Evolutionary conservation across 2,888 invertebrate species (phyloP), one percentile per base, ranked within the genome.

Genomic region (Aethes cnicana): DNA sequence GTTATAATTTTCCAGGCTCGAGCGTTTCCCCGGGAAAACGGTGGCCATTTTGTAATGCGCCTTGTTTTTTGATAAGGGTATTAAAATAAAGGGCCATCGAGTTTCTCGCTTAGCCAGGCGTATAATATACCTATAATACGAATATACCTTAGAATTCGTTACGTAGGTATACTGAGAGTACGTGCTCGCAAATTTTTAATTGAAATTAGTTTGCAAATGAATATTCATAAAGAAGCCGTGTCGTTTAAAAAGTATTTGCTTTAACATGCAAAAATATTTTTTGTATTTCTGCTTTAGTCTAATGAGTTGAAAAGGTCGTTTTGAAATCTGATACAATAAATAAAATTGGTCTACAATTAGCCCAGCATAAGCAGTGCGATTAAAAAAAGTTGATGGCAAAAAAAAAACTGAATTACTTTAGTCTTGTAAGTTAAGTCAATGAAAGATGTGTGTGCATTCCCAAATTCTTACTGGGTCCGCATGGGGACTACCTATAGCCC

Each of bases 61-160:
- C 84, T 84, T 89, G 88, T 88, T 87, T 89, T 89, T 89, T 89
- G 88, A 88, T 88, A 88, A 88, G 88, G 85, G 82, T 86, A 84
- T 87, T 88, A 87, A 87, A 86, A 85, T 88, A 86, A 86, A 69
- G 80, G 81, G 63, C 75, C 72, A 74, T 82, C 84, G 79, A 84
- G 77, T 74, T 82, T 74, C 81, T 80, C 77, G 66, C 74, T 73
- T 58, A 70, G 68, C 69, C 69, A 63, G 71, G 66, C 74, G 77
- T 23, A 32, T 39, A 47, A 47, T 74, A 77, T 77, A 68, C 74
- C 69, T 75, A 69, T 74, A 77, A n/a, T n/a, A n/a, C n/a, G n/a
- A n/a, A n/a, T n/a, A n/a, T n/a, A n/a, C n/a, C 77, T 79, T n/a
- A n/a, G n/a, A n/a, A n/a, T n/a, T n/a, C n/a, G n/a, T n/a, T n/a